Percentiles rank a stretch among this genome's conserved stretches.
Conservation (phyloP, 2,797 vertebrate genomes). For the Rhynchotus rufescens region DNA sequence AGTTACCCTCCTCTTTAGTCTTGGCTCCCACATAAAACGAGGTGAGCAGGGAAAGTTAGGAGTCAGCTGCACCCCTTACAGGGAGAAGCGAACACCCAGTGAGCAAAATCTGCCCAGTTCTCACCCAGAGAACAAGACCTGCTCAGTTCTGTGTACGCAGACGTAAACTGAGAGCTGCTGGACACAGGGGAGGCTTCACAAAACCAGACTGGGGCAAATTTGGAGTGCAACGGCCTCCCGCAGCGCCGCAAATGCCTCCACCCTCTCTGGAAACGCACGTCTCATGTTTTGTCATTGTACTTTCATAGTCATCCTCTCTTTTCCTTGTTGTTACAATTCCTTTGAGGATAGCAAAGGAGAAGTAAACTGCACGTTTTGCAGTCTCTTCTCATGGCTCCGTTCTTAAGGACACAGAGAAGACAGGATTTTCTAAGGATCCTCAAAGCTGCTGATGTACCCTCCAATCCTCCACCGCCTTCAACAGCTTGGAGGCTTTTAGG, state of each 20-base stretch:
- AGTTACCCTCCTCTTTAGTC: neutral
- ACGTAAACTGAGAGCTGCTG: neutral
- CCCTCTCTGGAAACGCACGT: neutral
- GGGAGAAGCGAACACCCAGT: neutral
- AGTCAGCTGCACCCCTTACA: neutral
- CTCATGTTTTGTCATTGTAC: neutral
- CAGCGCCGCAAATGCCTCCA: neutral
- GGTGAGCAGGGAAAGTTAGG: neutral
- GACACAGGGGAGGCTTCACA: neutral
- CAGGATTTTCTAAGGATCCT: neutral
- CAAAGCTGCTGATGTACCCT: neutral
- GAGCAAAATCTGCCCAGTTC: rapidly evolving
- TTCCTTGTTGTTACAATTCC: neutral
- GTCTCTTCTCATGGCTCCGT: neutral
- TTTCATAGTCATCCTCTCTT: neutral
- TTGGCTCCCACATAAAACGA: neutral
- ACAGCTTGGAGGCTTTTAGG: slow-evolving; percentile 31
- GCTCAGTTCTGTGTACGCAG: neutral
- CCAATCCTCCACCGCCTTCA: neutral
- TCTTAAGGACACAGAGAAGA: neutral
- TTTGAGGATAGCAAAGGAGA: neutral
- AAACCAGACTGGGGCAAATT: neutral
- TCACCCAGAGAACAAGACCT: neutral
- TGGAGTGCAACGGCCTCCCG: neutral
- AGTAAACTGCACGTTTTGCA: neutral